Percentiles rank a stretch among this genome's conserved stretches.
Conservation (phyloP, 1,140 invertebrate species). For the Metaphire vulgaris region DNA sequence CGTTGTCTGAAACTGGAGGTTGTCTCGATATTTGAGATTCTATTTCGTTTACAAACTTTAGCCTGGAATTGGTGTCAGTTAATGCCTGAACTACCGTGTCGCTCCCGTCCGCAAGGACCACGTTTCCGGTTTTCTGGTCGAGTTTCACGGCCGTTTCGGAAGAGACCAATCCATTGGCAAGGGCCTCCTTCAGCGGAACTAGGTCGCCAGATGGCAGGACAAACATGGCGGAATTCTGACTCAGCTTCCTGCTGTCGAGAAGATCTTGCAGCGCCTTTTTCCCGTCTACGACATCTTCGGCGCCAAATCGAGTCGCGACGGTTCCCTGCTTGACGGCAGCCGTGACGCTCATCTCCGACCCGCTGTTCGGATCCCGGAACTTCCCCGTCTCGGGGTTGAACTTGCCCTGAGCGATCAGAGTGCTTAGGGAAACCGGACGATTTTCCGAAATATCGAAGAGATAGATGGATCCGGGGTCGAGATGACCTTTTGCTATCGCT, state of each 20-base stretch:
- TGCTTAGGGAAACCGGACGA: constrained; percentile 33
- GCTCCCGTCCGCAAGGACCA: constrained; percentile 7
- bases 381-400: constrained; percentile 40
- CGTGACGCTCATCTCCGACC: constrained; percentile 63
- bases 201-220: constrained; percentile 40
- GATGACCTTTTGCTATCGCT: constrained; percentile 68
- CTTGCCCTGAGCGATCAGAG: constrained; percentile 36
- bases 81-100: not conserved
- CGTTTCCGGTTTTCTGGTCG: constrained; percentile 58
- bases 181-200: constrained; percentile 44
- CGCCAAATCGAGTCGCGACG: constrained; percentile 56
- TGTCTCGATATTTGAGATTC: constrained; percentile 81
- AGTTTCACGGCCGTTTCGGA: constrained; percentile 64
- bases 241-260: not conserved
- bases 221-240: constrained; percentile 36
- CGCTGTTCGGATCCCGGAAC: constrained; percentile 63
- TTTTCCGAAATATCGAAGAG: constrained; percentile 18
- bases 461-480: constrained; percentile 59
- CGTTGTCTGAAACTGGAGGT: not conserved
- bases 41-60: constrained; percentile 43
- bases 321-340: constrained; percentile 62
- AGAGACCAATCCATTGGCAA: constrained; percentile 46
- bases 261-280: not conserved
- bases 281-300: constrained; percentile 13
- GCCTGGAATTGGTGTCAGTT: not conserved